phyloP scores from a whole-genome alignment of 1,140 invertebrate species.

The Bombus confusus region DNA sequence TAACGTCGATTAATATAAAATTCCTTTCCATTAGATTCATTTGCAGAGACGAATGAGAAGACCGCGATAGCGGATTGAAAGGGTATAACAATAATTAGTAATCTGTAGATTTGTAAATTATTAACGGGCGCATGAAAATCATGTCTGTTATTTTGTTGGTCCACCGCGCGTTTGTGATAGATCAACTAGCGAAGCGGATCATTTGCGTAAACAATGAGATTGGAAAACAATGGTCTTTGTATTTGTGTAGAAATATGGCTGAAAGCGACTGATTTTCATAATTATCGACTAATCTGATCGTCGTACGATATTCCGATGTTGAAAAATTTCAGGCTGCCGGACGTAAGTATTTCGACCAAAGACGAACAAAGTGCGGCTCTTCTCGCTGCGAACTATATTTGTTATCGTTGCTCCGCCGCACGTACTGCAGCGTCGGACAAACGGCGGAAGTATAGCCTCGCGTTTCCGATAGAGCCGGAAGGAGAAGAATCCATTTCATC shows the following conservation, averaged over 20 bases:
- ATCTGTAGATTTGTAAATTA: conserved; percentile 15
- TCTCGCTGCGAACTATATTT: neutral
- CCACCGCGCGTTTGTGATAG: neutral
- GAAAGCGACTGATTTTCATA: neutral
- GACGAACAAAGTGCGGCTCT: neutral
- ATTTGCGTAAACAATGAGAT: neutral
- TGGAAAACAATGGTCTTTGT: neutral
- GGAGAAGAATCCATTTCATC: neutral
- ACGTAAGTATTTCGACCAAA: neutral
- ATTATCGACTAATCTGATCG: neutral
- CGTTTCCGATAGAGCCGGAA: neutral
- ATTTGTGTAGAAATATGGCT: neutral
- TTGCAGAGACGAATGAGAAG: neutral
- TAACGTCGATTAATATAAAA: conserved; percentile 30
- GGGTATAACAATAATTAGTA: neutral
- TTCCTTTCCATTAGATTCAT: neutral
- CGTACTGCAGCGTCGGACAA: neutral
- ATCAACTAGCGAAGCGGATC: too few species aligned
- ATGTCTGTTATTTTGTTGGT: neutral
- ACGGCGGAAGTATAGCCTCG: neutral
- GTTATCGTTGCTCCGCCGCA: conserved; percentile 21
- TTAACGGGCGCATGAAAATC: neutral
- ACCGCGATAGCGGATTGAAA: too few species aligned
- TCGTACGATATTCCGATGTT: neutral
- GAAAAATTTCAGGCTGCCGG: neutral